These are phyloP conservation scores for Coracias cyanogaster DNA, from an alignment of 2,797 vertebrate species.

Conservation along the genomic window DNA sequence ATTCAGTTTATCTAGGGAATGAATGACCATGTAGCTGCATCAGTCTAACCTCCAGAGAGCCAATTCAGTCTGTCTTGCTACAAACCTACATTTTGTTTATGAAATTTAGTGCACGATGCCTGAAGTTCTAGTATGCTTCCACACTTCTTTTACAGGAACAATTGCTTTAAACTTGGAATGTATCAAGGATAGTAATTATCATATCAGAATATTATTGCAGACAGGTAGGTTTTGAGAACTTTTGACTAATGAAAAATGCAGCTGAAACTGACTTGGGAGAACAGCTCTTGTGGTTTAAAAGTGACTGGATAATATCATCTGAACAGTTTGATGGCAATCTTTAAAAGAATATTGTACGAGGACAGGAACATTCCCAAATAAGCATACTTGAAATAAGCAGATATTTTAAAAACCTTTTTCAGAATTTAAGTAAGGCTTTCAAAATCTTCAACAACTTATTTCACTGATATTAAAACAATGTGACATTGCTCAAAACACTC, in stretches of 20 bases:
- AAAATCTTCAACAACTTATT: neutral
- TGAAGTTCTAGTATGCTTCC: neutral
- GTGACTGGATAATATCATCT: neutral
- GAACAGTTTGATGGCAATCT: neutral
- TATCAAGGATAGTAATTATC: neutral
- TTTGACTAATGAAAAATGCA: neutral
- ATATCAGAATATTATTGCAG: neutral
- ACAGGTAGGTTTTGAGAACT: neutral
- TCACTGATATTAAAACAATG: neutral
- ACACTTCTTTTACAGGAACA: fast-evolving
- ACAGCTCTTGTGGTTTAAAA: neutral
- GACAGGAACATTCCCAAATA: neutral
- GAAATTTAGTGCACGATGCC: neutral
- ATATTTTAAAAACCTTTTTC: neutral
- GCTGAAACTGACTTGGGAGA: neutral
- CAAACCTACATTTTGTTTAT: neutral
- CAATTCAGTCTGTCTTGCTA: neutral
- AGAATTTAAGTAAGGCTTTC: neutral
- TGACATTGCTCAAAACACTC: neutral
- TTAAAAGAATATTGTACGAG: neutral
- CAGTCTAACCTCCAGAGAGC: neutral
- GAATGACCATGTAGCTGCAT: neutral
- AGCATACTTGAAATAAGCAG: neutral
- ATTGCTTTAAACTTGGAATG: neutral
- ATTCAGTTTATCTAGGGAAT: neutral